A percentile compares a stretch with the other conserved stretches of the same genome.
phyloP scores from a whole-genome alignment of 2,797 vertebrate genomes.

The Anniella stebbinsi region DNA sequence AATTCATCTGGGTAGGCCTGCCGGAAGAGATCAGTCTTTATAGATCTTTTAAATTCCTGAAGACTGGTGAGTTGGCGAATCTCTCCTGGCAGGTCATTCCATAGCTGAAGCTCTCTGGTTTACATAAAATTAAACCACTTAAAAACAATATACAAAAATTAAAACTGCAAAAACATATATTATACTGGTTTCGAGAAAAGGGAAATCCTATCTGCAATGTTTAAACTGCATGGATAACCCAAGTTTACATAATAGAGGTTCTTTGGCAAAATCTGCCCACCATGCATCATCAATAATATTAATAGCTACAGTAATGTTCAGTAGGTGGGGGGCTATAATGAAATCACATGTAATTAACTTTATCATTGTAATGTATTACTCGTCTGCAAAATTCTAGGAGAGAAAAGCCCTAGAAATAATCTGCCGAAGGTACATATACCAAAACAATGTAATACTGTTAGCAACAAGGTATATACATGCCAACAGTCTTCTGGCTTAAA shows the following conservation, averaged over 20 bases:
- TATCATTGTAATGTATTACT: slow-evolving; percentile 65
- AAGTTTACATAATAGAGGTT: not conserved
- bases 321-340: slow-evolving; percentile 43
- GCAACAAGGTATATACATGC: slow-evolving; percentile 46
- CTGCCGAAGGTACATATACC: slow-evolving; percentile 55
- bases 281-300: slow-evolving; percentile 11
- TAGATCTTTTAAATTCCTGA: too few relatives aligned
- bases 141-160: too few relatives aligned
- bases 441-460: slow-evolving; percentile 63
- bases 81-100: too few relatives aligned
- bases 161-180: too few relatives aligned
- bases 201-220: not conserved
- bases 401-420: slow-evolving; percentile 62
- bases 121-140: too few relatives aligned
- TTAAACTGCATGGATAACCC: not conserved
- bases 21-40: too few relatives aligned
- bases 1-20: too few relatives aligned
- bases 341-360: slow-evolving; percentile 8
- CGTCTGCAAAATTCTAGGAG: slow-evolving; percentile 58
- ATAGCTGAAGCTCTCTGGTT: too few relatives aligned
- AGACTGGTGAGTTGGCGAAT: too few relatives aligned
- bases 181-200: not conserved
- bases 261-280: not conserved
- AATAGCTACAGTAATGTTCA: not conserved
- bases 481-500: slow-evolving; percentile 59